Evolutionary conservation across 2,113 vertebrate species (phyloP), one percentile per base, ranked within the genome.

Genomic region (Orientallactaga bullata): DNA sequence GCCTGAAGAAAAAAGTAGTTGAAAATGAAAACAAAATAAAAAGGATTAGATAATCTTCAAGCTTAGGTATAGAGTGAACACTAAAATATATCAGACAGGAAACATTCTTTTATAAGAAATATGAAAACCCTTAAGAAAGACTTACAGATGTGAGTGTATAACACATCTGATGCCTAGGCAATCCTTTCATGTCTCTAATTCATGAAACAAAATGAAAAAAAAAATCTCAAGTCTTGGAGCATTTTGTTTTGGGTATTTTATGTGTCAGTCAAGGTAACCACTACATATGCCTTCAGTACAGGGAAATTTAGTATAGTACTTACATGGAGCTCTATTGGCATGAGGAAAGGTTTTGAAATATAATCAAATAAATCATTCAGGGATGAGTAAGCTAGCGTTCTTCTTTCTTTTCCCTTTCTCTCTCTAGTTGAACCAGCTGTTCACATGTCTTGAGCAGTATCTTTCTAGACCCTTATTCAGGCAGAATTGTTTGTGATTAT

Each of bases 121-220:
- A 93, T 32, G 88, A 20, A 93, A 93, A 96, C 96, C 85, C 95
- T 88, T 82, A 87, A 87, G 95, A 91, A 95, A 88, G 92, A 88
- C 94, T 13, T 85, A 61, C 90, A 95, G 94, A 95, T 97, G 90
- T 95, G 96, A 95, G 89, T 79, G 77, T 85, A 35, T 91, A 93
- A 35, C 90, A 94, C 85, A 96, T 89, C 90, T 92, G 85, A 79
- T 96, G 95, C 85, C 95, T 93, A 60, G 91, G 94, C 95, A 91
- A 94, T 96, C 85, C 82, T 81, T 68, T 89, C 89, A 86, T 95
- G 60, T 88, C 88, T 97, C 94, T 97, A 97, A 97, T 85, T 96
- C 97, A 92, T 72, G 35, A 86, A 91, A 93, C 94, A 91, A 95
- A 84, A 30, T 85, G 23, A 39, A 85, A 58, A 94, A 32, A 32